Evolutionary conservation across 2,797 vertebrate genomes (phyloP).

Genomic region (Oreochromis mossambicus): DNA sequence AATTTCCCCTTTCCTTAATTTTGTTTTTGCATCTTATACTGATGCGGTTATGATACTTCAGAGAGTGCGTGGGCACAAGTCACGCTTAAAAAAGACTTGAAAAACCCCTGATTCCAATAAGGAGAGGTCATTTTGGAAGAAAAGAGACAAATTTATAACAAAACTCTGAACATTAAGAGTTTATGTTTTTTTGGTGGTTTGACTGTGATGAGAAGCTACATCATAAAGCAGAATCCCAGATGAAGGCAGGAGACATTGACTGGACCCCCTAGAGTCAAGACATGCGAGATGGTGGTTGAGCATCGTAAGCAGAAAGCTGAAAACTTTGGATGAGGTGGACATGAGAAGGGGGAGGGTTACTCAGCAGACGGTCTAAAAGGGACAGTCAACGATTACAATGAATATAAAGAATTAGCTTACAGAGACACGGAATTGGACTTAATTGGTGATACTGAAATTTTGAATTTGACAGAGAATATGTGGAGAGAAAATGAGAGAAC

Average conservation of each 20-base stretch:
- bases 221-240: neutral
- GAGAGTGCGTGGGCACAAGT: neutral
- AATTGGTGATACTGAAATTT: neutral
- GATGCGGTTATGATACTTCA: neutral
- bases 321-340: neutral
- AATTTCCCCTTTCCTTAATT: neutral
- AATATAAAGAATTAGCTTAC: neutral
- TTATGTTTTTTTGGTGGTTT: neutral
- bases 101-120: neutral
- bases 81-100: neutral
- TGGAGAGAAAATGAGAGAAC: neutral
- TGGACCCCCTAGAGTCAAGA: neutral
- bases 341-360: fast-evolving
- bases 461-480: neutral
- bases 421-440: neutral
- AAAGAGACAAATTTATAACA: neutral
- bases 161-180: neutral
- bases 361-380: neutral
- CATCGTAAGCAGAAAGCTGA: neutral
- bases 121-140: neutral
- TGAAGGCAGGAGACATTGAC: neutral
- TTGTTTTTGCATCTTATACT: neutral
- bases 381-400: neutral
- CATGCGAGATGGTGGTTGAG: neutral
- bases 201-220: neutral